Base-by-base conservation (phyloP, 2,888 invertebrate species). In the Lamellibrachia satsuma region DNA sequence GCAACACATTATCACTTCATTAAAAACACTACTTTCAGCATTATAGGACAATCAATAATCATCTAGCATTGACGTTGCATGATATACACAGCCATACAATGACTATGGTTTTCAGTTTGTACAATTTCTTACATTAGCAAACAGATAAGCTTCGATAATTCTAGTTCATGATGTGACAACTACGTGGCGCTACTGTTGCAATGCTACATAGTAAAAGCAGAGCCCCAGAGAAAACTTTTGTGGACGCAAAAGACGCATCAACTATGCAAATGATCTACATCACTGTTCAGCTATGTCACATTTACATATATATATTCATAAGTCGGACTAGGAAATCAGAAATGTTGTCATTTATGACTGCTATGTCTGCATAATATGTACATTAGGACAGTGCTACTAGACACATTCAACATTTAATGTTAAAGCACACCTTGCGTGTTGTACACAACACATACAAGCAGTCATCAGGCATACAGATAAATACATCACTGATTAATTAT, bases 41-140 rank as follows among this genome's bases (percentile, higher is more conserved):
- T 60, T 60, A 60, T 15, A 1, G 1, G 11, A 39, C 39, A 39
- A 11, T 15, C 22, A 57, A 75, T 75, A 75, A 75, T 22, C 75
- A 75, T 3, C 75, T 75, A 75, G 22, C 75, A 75, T 75, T 75
- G 75, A 75, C 22, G 75, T 75, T 75, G 75, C 75, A 75, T 75
- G n/a, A 75, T 75, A 75, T 75, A 75, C 75, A 75, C 75, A n/a
- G n/a, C n/a, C 75, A n/a, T 75, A 75, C 75, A 75, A 75, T 75
- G n/a, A 22, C 3, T 75, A 75, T n/a, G 15, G 75, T 75, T 75
- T 75, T 9, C 55, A 55, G 55, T 55, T 75, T 75, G 75, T 75
- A 75, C 75, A 75, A 75, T 75, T 75, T 75, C 22, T 75, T 22
- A 75, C 22, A 75, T 75, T n/a, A n/a, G n/a, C 22, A n/a, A 75